A percentile compares a stretch with the other conserved stretches of the same genome.
Conservation (phyloP, 2,888 invertebrate species). For the Stramonita haemastoma region DNA sequence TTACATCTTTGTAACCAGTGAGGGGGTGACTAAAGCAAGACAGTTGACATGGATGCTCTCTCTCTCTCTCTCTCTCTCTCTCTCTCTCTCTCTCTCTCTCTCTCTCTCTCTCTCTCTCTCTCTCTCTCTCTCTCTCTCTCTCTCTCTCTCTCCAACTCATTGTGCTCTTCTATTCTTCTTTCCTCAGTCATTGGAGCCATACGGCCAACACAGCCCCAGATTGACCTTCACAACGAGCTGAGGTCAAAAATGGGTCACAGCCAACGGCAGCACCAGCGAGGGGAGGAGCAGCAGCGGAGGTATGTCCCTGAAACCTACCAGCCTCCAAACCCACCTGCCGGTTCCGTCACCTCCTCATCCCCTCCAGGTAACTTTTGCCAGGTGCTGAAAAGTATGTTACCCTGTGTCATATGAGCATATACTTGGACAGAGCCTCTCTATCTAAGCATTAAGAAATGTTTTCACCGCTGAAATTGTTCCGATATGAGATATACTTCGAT, state of each 20-base stretch:
- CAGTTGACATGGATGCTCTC: neutral
- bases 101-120: conserved; percentile 22
- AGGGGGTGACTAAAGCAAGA: neutral
- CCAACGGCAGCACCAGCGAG: neutral
- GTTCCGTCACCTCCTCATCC: neutral
- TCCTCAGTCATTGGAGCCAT: neutral
- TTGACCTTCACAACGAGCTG: conserved; percentile 52
- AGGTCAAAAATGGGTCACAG: conserved; percentile 40
- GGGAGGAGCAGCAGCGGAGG: neutral
- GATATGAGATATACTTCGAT: no score
- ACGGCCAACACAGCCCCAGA: conserved; percentile 35
- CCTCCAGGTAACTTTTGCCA: neutral
- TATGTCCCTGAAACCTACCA: neutral
- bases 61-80: conserved; percentile 20
- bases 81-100: conserved; percentile 23
- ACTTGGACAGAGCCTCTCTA: no score
- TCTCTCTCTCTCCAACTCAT: neutral
- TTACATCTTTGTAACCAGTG: no score
- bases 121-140: neutral
- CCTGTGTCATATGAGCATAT: no score
- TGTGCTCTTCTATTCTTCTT: neutral
- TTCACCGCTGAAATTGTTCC: no score
- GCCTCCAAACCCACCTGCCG: neutral
- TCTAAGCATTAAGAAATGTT: no score
- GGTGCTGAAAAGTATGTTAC: no score